Evolutionary conservation across 2,797 vertebrate genomes (phyloP), one percentile per base, ranked within the genome.

Genomic region (Taenioides sp.): DNA sequence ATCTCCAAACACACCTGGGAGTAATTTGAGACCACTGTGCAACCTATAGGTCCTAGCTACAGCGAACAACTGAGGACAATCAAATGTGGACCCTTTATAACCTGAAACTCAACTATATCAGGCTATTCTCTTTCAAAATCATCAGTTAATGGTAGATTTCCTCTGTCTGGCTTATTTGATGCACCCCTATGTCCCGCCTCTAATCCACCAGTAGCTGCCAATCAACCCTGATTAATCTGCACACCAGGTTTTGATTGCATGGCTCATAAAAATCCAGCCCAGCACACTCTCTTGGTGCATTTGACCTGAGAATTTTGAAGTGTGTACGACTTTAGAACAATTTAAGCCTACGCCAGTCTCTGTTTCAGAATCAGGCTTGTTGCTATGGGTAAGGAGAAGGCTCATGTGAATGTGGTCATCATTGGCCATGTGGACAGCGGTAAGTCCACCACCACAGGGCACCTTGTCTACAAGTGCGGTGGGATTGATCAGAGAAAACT

Each of bases 401-500:
- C 78, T 23, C 94, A 95, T 2, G 68, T 95, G 1, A 95, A 95
- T 1, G 69, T 95, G 43, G 93, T 95, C 23, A 80, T 96, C 5
- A 95, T 96, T 0, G 94, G 95, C 22, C 95, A 96, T 1, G 95
- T 96, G 0, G 95, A 96, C 83, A 94, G 94, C 2, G 95, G 95
- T 0, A 96, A 96, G 73, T 96, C 95, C 0, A 95, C 94, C 65
- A 95, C 94, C 28, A 95, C 94, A 0, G 94, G 95, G 4, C 95
- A 95, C 71, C 90, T 96, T 0, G 84, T 95, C 59, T 95, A 94
- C 76, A 95, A 95, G 59, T 95, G 95, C 75, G 95, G 95, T 0
- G 94, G 94, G 7, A 82, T 95, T 2, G 94, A 96, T 5, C 92
- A 91, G 9, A 84, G 94, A 14, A 90, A 84, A 14, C 79, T 96